Conservation (phyloP, 2,888 invertebrate genomes). For the Eristalinus aeneus region DNA sequence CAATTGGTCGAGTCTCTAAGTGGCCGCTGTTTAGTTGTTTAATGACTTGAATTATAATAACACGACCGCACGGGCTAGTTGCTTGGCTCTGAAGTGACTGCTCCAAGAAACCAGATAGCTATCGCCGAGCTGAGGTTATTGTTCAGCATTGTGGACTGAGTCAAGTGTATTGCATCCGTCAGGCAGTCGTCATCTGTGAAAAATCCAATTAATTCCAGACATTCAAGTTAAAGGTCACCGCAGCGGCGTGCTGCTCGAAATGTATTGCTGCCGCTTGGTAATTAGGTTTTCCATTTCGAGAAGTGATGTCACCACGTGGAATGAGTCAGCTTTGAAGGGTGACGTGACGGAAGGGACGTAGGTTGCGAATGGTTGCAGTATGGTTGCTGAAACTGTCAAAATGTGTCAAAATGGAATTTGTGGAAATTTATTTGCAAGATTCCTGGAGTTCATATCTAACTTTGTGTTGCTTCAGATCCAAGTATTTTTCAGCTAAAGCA, state of each 20-base stretch:
- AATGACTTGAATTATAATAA: not conserved
- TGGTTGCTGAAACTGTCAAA: too few species aligned
- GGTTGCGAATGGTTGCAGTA: too few species aligned
- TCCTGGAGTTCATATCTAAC: too few species aligned
- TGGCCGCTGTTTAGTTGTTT: not conserved
- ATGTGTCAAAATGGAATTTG: too few species aligned
- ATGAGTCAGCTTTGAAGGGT: not conserved
- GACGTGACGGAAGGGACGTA: too few species aligned
- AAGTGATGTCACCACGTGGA: not conserved
- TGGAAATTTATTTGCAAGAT: too few species aligned
- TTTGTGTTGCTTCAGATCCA: too few species aligned
- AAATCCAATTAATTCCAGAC: not conserved
- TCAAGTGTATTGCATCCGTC: not conserved
- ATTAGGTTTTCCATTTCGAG: not conserved
- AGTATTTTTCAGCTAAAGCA: too few species aligned
- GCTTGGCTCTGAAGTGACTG: not conserved
- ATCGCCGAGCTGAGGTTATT: not conserved
- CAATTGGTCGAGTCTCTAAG: not conserved
- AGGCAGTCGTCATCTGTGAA: not conserved
- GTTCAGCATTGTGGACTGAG: not conserved
- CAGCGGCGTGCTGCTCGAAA: too few species aligned
- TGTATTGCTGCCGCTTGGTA: not conserved
- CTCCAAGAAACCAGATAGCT: not conserved
- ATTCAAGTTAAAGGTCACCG: conserved; percentile 1
- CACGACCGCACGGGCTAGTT: not conserved